A percentile compares a stretch with the other conserved stretches of the same genome.
These are phyloP conservation scores for Cancer borealis DNA, from an alignment of 2,888 invertebrate genomes.

Conservation along the genomic window DNA sequence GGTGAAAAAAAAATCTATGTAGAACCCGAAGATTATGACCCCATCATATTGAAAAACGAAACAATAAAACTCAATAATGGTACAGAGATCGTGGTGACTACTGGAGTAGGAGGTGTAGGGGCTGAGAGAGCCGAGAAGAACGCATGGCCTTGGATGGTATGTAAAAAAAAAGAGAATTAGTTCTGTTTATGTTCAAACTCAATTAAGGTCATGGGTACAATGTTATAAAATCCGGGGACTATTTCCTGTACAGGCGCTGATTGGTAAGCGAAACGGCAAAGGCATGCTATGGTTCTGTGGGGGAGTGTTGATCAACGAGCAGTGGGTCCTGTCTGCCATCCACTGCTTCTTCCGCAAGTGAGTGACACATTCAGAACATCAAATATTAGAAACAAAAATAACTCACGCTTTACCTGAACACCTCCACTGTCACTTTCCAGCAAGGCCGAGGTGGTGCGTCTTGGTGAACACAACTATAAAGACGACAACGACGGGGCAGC, in stretches of 20 bases:
- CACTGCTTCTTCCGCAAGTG: conserved; percentile 61
- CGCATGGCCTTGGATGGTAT: conserved; percentile 20
- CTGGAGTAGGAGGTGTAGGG: not conserved
- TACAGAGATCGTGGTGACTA: no score
- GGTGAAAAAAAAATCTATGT: not conserved
- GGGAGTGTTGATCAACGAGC: conserved; percentile 62
- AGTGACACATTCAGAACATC: not conserved
- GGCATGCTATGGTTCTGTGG: conserved; percentile 66
- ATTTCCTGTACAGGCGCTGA: conserved; percentile 47
- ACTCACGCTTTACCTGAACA: not conserved
- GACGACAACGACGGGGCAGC: conserved; percentile 53
- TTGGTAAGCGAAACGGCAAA: conserved; percentile 29
- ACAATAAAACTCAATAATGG: not conserved
- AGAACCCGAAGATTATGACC: not conserved
- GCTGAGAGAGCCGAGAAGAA: not conserved
- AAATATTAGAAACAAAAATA: not conserved
- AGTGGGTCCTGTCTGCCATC: conserved; percentile 63
- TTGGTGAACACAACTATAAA: conserved; percentile 68
- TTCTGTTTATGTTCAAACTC: not conserved
- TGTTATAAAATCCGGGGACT: not conserved
- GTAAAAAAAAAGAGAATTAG: not conserved
- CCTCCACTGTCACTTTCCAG: not conserved
- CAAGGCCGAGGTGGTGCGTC: conserved; percentile 35
- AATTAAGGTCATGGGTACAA: not conserved
- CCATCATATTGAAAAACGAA: not conserved